These are phyloP conservation scores for Pachyrhynchus sulphureomaculatus DNA, from an alignment of 1,140 invertebrate species.

Conservation along the genomic window DNA sequence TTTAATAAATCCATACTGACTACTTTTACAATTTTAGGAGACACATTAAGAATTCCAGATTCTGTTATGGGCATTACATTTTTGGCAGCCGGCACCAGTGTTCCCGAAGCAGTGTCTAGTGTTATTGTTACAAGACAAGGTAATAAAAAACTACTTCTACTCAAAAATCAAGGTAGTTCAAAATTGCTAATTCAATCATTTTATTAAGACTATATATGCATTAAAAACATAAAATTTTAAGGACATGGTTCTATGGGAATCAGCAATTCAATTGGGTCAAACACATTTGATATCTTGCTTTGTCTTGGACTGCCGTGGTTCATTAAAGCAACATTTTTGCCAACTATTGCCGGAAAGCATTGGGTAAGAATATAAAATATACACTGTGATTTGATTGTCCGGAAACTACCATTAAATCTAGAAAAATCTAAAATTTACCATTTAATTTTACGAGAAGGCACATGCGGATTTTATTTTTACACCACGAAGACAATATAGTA, in stretches of 20 bases:
- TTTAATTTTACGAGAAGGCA: too few species aligned
- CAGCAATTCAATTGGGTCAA: conserved; percentile 87
- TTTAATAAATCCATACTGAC: too few species aligned
- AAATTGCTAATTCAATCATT: too few species aligned
- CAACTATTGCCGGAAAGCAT: conserved; percentile 68
- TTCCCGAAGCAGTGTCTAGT: conserved; percentile 82
- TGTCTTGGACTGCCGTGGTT: conserved; percentile 85
- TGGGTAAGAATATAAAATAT: conserved; percentile 48
- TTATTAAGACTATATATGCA: too few species aligned
- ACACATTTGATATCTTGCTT: conserved; percentile 84
- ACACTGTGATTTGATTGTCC: background rate
- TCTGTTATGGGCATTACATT: conserved; percentile 85
- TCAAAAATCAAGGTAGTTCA: background rate
- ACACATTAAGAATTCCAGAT: conserved; percentile 60
- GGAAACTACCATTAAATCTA: background rate
- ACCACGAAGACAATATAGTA: too few species aligned
- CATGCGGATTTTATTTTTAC: too few species aligned
- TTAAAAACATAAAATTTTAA: too few species aligned
- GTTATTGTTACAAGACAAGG: conserved; percentile 52
- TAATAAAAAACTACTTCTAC: conserved; percentile 15
- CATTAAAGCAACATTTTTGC: conserved; percentile 77
- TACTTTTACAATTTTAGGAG: conserved; percentile 48
- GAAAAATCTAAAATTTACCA: too few species aligned
- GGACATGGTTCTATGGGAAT: conserved; percentile 87
- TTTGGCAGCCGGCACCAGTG: conserved; percentile 77